phyloP scores from a whole-genome alignment of 2,888 invertebrate species.

The Sepiola atlantica region DNA sequence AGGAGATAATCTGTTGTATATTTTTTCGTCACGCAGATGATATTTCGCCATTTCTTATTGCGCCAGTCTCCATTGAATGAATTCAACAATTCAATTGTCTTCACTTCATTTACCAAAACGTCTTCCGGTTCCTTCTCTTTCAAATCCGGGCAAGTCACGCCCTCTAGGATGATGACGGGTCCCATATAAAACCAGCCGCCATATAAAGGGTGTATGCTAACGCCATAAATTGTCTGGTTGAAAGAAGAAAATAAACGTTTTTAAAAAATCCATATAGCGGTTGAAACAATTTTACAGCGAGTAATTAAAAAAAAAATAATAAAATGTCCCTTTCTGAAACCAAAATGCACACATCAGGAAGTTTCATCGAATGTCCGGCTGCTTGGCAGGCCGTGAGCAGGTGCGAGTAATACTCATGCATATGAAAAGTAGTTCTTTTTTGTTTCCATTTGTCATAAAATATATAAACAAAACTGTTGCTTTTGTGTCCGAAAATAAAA shows the following conservation, averaged over 20 bases:
- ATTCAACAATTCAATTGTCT: constrained; percentile 73
- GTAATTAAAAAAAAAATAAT: not conserved
- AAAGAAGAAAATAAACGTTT: not conserved
- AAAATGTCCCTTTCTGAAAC: not conserved
- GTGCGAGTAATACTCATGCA: constrained; percentile 50
- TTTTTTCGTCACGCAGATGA: constrained; percentile 66
- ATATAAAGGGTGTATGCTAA: constrained; percentile 76
- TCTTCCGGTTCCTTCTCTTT: constrained; percentile 60
- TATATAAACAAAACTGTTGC: too few species aligned
- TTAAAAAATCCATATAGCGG: not conserved
- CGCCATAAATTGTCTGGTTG: constrained; percentile 74
- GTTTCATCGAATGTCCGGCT: not conserved
- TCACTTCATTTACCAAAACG: constrained; percentile 61
- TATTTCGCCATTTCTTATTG: constrained; percentile 76
- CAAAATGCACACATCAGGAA: too few species aligned
- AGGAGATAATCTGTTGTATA: constrained; percentile 73
- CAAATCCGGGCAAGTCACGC: constrained; percentile 63
- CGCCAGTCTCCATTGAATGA: constrained; percentile 76
- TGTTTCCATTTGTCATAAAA: too few species aligned
- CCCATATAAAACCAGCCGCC: constrained; percentile 78
- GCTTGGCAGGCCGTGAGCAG: constrained; percentile 67
- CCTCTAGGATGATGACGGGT: constrained; percentile 75
- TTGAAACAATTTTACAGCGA: not conserved
- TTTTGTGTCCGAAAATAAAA: too few species aligned
- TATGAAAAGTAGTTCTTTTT: too few species aligned